Evolutionary conservation across 1,140 invertebrate genomes (phyloP).

Genomic region (Pseudomyrmex concolor): DNA sequence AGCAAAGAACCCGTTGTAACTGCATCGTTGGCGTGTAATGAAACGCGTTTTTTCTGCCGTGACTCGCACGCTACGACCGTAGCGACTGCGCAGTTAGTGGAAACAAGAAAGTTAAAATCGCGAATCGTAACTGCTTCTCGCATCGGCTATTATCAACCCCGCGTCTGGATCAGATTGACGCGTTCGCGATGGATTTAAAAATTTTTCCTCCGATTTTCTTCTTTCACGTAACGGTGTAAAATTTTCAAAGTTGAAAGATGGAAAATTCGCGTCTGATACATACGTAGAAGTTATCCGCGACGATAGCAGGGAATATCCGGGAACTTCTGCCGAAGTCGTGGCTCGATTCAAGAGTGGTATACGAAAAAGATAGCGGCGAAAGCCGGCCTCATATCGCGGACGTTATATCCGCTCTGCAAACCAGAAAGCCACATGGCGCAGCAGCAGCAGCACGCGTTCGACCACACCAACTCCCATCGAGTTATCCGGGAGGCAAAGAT

Average conservation of each 20-base stretch:
- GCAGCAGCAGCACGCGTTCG: slow-evolving; percentile 51
- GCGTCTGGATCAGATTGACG: slow-evolving; percentile 1
- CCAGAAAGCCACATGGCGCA: slow-evolving; percentile 79
- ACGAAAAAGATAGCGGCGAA: slow-evolving; percentile 73
- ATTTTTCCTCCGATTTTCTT: slow-evolving; percentile 28
- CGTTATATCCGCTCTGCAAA: slow-evolving; percentile 83
- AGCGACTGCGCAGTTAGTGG: not conserved
- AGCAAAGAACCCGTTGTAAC: slow-evolving; percentile 68
- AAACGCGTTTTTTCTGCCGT: slow-evolving; percentile 56
- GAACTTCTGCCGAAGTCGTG: not conserved
- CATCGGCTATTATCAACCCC: slow-evolving; percentile 34
- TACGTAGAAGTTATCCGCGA: not conserved
- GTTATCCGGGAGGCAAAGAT: slow-evolving; percentile 65
- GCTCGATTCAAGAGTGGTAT: slow-evolving; percentile 62
- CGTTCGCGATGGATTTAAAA: slow-evolving; percentile 13
- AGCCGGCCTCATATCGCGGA: slow-evolving; percentile 76
- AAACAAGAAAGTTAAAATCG: slow-evolving; percentile 44
- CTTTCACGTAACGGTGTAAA: slow-evolving; percentile 4
- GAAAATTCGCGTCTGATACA: slow-evolving; percentile 6
- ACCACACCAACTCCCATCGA: slow-evolving; percentile 57
- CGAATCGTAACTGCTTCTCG: not conserved
- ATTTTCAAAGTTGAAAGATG: slow-evolving; percentile 39
- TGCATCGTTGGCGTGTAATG: slow-evolving; percentile 68
- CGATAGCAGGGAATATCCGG: not conserved
- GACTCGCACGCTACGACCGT: slow-evolving; percentile 26